Conservation (phyloP, 23 tunicate genomes). For the Oikopleura dioica region DNA sequence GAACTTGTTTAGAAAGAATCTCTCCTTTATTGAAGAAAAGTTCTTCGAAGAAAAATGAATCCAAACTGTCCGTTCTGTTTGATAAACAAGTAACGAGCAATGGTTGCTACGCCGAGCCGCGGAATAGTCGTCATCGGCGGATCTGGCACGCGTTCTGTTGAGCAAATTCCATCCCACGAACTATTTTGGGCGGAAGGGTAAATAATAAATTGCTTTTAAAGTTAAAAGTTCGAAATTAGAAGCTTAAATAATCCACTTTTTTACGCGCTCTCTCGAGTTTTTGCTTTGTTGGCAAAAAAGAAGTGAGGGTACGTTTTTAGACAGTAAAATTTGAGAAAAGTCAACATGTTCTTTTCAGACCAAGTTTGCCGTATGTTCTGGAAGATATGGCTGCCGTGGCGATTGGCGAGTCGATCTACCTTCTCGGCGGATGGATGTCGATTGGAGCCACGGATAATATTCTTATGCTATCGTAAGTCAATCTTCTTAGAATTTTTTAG, state of each 20-base stretch:
- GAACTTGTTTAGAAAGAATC: neutral
- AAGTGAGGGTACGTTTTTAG: too few relatives aligned
- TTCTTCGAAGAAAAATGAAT: too few relatives aligned
- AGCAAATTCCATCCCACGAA: neutral
- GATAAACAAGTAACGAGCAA: neutral
- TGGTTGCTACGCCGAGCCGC: neutral
- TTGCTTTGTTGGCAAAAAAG: too few relatives aligned
- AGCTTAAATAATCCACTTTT: neutral
- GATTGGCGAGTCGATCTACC: neutral
- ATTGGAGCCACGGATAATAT: neutral
- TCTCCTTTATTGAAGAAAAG: too few relatives aligned
- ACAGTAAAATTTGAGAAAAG: too few relatives aligned
- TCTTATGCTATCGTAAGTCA: neutral
- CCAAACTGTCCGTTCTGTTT: neutral
- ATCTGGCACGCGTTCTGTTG: neutral
- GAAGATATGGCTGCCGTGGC: neutral
- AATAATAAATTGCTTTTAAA: neutral
- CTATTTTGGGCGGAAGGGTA: neutral
- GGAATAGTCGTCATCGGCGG: neutral
- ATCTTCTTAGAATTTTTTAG: too few relatives aligned
- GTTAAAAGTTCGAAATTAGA: neutral
- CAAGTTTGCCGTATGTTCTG: neutral
- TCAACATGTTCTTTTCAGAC: neutral
- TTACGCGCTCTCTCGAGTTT: too few relatives aligned
- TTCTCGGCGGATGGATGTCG: neutral